A percentile compares a stretch with the other conserved stretches of the same genome.
Evolutionary conservation across 2,888 invertebrate genomes (phyloP).

Genomic region (Diarsia dahlii): DNA sequence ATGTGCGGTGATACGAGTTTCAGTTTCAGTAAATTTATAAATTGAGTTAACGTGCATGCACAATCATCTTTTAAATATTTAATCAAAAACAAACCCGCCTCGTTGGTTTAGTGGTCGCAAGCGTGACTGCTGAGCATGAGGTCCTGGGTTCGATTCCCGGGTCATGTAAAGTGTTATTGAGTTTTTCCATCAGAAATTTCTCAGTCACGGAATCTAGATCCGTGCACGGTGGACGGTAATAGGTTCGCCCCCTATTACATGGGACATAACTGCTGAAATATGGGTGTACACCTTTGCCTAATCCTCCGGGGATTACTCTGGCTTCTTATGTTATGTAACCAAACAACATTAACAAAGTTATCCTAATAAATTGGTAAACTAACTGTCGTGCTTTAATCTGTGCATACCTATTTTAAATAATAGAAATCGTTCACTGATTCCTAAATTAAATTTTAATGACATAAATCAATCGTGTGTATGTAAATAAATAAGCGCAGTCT

Average conservation of each 20-base stretch:
- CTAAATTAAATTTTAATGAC: constrained; percentile 43
- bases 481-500: constrained; percentile 4
- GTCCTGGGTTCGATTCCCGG: too few relatives aligned
- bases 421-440: constrained; percentile 31
- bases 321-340: too few relatives aligned
- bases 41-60: constrained; percentile 1
- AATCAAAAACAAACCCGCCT: constrained; percentile 7
- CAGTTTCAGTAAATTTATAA: background rate
- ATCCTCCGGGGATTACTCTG: too few relatives aligned
- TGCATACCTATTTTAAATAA: constrained; percentile 13
- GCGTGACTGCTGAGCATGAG: too few relatives aligned
- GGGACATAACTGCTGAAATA: too few relatives aligned
- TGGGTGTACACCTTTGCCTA: too few relatives aligned
- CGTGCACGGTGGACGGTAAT: too few relatives aligned
- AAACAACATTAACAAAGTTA: background rate
- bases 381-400: constrained; percentile 28
- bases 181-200: too few relatives aligned
- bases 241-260: too few relatives aligned
- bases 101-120: too few relatives aligned
- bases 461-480: constrained; percentile 4
- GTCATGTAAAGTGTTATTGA: too few relatives aligned
- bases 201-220: too few relatives aligned
- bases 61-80: background rate
- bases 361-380: background rate
- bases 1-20: background rate